Base-by-base conservation (phyloP, 2,888 invertebrate species). In the Pachymerium ferrugineum region DNA sequence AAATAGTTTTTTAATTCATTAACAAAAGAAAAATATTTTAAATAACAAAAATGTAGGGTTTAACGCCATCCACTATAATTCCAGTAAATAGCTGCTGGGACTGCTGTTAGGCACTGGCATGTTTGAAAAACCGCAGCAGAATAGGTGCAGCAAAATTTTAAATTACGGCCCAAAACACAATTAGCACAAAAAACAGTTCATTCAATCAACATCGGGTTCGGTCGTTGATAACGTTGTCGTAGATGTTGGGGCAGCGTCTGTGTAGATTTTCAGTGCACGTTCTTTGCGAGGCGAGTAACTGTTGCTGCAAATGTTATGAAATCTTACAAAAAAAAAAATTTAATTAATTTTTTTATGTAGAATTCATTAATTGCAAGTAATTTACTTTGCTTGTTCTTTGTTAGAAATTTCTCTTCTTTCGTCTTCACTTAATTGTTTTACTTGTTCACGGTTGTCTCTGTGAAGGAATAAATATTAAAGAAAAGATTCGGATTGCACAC, bases 231-330 rank as follows among this genome's bases (percentile, higher is more conserved):
- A 6, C 5, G 75, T 16, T 1, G 62, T 35, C 19, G 69, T 74
- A 68, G 73, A 31, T 30, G 73, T 69, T 28, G 79, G 78, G 29
- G 79, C 80, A 70, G 84, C 82, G 79, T 89, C 89, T 78, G 89
- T 83, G 81, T 90, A 89, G 78, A 91, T 91, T 84, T 89, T 90
- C 72, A 91, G 83, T 31, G 89, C 89, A 78, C 86, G 85, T 81
- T 91, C 91, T 79, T 88, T 87, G 70, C 90, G 85, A 42, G 88
- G 88, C 74, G 88, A 88, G 76, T 80, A 81, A 3, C 78, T 76
- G 54, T 38, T 69, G 54, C 76, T 75, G 30, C 73, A 68, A 72
- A 73, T 67, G 70, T 77, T 77, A 22, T 76, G 77, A 22, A 77
- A 75, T 72, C 78, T 78, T 33, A 29, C 74, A 74, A 75, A 29